These are phyloP conservation scores for Tipula vernalis DNA, from an alignment of 2,888 invertebrate species.

Conservation along the genomic window DNA sequence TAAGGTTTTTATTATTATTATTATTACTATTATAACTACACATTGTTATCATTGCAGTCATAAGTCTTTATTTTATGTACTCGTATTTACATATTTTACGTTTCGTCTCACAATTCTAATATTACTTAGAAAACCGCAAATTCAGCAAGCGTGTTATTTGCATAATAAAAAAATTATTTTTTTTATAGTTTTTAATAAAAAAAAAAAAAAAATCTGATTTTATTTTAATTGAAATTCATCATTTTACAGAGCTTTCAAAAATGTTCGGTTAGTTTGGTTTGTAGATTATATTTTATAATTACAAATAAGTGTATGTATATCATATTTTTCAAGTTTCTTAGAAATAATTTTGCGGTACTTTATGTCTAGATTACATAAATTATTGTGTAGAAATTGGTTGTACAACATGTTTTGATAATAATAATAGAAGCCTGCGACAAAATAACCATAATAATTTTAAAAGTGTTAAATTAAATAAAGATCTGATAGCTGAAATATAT, in stretches of 20 bases:
- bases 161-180: background rate
- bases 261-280: background rate
- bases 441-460: no score
- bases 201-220: background rate
- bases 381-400: background rate
- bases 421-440: no score
- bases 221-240: background rate
- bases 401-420: no score
- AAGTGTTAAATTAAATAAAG: no score
- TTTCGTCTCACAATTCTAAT: slow-evolving; percentile 25
- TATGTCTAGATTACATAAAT: background rate
- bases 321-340: background rate
- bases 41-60: background rate
- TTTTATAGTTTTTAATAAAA: background rate
- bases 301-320: background rate
- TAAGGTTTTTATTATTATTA: background rate
- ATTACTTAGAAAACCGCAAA: slow-evolving; percentile 29
- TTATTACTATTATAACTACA: background rate
- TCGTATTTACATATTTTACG: background rate
- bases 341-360: background rate
- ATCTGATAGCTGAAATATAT: no score
- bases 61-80: background rate
- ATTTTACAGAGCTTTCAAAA: background rate
- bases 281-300: background rate
- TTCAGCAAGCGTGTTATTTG: slow-evolving; percentile 28